Evolutionary conservation across 2,113 vertebrate species (phyloP), one percentile per base, ranked within the genome.

Genomic region (Ceuthmochares aereus): DNA sequence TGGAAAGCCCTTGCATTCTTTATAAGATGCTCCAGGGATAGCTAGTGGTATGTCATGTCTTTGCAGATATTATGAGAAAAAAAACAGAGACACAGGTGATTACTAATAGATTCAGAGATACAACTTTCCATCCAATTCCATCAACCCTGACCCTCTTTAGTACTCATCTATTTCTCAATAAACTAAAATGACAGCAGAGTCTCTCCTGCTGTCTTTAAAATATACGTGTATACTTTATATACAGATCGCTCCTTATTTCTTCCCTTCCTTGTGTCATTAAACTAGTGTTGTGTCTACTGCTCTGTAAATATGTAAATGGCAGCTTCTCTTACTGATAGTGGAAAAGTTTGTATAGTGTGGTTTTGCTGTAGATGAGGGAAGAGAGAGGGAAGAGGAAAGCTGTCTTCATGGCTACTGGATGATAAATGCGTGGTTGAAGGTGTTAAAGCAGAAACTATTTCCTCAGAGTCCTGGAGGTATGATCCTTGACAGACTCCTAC

Each of bases 401-500:
- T 88, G 92, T 90, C 63, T 90, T 72, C 75, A 52, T 84, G 92
- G 93, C 85, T 95, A 7, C 76, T 89, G 83, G 72, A 86, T 95
- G 90, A 90, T 63, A 76, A 96, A 70, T 96, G 95, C 29, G 86
- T 97, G 94, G 90, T 95, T 95, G 88, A 1, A 9, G 76, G 92
- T 97, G 92, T 90, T 95, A 95, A 95, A 96, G 68, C 52, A 86
- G 83, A 95, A 96, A 95, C 79, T 93, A 67, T 95, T 96, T 90
- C 89, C 59, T 96, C 79, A 63, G 84, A 95, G 68, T 89, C 86
- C 90, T 88, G 55, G 72, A 92, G 86, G 79, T 77, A 86, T 92
- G 72, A 92, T 97, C 93, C 43, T 92, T 95, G 80, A 95, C 95
- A 96, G 86, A 95, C 92, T 96, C 95, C 96, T 75, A 97, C 94